Evolutionary conservation across 2,797 vertebrate species (phyloP).

Genomic region (Todus mexicanus): DNA sequence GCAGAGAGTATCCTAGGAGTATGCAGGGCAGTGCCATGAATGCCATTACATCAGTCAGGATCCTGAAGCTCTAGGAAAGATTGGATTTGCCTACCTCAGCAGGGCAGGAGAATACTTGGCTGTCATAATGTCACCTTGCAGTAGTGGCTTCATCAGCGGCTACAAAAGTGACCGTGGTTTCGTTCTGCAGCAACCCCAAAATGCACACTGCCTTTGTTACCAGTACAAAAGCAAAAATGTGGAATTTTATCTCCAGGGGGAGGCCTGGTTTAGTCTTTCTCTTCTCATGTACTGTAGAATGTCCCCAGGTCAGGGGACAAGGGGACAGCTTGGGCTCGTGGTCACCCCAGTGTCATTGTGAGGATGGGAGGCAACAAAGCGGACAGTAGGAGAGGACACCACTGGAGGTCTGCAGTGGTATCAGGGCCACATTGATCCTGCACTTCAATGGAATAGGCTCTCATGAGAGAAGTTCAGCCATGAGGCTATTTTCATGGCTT

Average conservation of each 20-base stretch:
- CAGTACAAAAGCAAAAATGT: neutral
- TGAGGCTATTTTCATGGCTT: neutral
- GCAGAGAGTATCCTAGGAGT: neutral
- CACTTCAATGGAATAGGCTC: neutral
- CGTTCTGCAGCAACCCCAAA: neutral
- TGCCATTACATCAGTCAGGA: accelerated
- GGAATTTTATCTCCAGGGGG: accelerated
- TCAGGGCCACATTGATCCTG: neutral
- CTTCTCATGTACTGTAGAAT: neutral
- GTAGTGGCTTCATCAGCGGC: neutral
- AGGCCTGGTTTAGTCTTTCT: neutral
- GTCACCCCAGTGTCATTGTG: neutral
- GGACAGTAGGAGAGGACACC: neutral
- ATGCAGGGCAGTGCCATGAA: neutral
- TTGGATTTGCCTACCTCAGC: neutral
- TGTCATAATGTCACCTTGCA: neutral
- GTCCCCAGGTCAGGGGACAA: neutral
- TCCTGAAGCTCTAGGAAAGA: neutral
- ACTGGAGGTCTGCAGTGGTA: accelerated
- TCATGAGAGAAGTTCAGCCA: neutral
- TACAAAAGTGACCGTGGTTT: accelerated
- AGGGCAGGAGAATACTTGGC: neutral
- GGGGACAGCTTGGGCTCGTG: neutral
- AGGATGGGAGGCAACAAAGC: neutral
- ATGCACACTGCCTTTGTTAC: accelerated